A percentile compares a stretch with the other conserved stretches of the same genome.
phyloP scores from a whole-genome alignment of 1,140 invertebrate genomes.

The Bombus pascuorum region DNA sequence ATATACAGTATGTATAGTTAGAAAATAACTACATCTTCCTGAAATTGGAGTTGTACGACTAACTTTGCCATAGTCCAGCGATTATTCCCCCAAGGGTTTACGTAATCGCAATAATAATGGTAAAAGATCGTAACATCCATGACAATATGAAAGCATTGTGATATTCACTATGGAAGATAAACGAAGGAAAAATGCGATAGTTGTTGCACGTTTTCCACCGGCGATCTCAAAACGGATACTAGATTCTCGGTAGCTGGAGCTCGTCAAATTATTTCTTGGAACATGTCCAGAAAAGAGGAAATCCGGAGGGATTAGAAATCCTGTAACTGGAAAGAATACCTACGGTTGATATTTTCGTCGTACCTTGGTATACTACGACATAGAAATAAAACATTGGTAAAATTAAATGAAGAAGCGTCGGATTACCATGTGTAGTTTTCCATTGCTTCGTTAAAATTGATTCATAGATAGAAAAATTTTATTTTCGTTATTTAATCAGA shows the following conservation, averaged over 20 bases:
- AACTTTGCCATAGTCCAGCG: slow-evolving; percentile 3
- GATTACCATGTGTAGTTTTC: neutral
- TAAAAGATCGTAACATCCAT: neutral
- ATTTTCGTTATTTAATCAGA: no score
- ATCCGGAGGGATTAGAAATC: neutral
- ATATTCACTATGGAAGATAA: slow-evolving; percentile 2
- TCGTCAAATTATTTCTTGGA: slow-evolving; percentile 30
- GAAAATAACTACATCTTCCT: neutral
- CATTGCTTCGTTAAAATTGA: no score
- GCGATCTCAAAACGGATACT: neutral
- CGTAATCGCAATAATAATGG: slow-evolving; percentile 10
- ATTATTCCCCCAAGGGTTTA: neutral
- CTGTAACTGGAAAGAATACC: slow-evolving; percentile 5
- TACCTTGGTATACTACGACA: neutral
- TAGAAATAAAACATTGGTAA: neutral
- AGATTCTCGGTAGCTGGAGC: neutral
- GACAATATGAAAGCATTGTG: neutral
- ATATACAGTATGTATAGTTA: no score
- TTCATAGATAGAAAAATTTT: no score
- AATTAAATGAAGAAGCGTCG: neutral
- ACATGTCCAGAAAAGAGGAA: neutral
- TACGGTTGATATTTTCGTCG: neutral
- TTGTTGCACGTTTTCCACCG: slow-evolving; percentile 22
- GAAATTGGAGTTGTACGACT: neutral
- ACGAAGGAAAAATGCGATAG: neutral